phyloP scores from a whole-genome alignment of 2,888 invertebrate genomes.

The Drosophila mimica region DNA sequence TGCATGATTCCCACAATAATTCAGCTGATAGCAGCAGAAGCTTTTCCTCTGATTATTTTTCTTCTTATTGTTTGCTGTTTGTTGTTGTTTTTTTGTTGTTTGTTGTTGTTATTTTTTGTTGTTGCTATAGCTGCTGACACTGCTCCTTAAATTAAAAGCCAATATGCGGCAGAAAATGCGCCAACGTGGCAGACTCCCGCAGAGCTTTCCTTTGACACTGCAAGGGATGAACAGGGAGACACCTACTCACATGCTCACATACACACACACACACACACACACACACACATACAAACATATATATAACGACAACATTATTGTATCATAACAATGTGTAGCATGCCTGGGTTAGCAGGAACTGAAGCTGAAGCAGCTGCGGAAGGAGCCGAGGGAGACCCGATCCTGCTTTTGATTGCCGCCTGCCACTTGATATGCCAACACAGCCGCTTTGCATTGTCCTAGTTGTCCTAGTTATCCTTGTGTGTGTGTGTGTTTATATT shows the following conservation, averaged over 20 bases:
- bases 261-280: background rate
- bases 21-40: constrained; percentile 63
- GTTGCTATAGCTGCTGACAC: constrained; percentile 65
- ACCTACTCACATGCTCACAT: background rate
- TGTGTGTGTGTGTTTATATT: constrained; percentile 25
- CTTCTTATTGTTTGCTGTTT: background rate
- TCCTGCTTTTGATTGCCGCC: constrained; percentile 62
- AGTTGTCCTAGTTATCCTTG: background rate
- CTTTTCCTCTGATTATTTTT: constrained; percentile 10
- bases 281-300: too few relatives aligned
- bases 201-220: constrained; percentile 26
- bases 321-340: constrained; percentile 54
- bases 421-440: constrained; percentile 61
- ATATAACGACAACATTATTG: constrained; percentile 52
- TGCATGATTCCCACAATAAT: constrained; percentile 62
- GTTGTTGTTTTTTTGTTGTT: background rate
- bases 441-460: constrained; percentile 30
- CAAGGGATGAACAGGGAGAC: constrained; percentile 24
- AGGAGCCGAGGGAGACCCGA: constrained; percentile 6
- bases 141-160: constrained; percentile 75
- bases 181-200: constrained; percentile 61
- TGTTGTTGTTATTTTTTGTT: constrained; percentile 10
- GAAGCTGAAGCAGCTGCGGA: constrained; percentile 5
- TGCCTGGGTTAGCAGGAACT: constrained; percentile 30
- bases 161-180: constrained; percentile 72